Evolutionary conservation across 2,797 vertebrate genomes (phyloP), one percentile per base, ranked within the genome.

Genomic region (Melanotaenia boesemani): DNA sequence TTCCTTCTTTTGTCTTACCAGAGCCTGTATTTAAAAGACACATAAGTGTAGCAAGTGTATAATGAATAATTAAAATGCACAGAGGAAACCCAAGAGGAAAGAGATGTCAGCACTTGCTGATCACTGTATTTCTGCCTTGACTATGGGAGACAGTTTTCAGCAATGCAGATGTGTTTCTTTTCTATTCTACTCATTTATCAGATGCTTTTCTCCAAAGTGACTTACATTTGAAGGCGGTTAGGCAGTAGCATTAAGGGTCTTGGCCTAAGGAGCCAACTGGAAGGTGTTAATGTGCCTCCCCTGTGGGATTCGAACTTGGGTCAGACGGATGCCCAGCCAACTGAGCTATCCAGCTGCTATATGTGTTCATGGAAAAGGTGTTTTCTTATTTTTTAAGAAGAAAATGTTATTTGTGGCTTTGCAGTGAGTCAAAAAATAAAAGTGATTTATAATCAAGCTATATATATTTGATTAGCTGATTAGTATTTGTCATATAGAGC

Each of bases 51-150:
- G 63, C 28, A 61, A 82, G 48, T 69, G 76, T 50, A 69, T 76
- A 63, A 84, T 77, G 74, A 78, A 88, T 78, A 72, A 86, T 85
- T 85, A 84, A 88, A 83, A 87, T 70, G 59, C 77, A 76, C 22
- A 63, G 64, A 77, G 57, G 57, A 89, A 82, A 80, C 52, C 70
- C 71, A 71, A 62, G 56, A 74, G 61, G 52, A 71, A 64, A 41
- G 54, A 6, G 72, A 39, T 58, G 26, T 6, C 22, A 77, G 83
- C 63, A 81, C 64, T 75, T 0, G 30, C 68, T 69, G 59, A 90
- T 90, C 59, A 58, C 34, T 28, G 7, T 64, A 83, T 69, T 84
- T 84, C 62, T 85, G 56, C 41, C 44, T 30, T n/a, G 36, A 79
- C 28, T 80, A 36, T 16, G 59, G 46, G 70, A 77, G 48, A 57